Conservation (phyloP, 2,113 vertebrate genomes). For the Rousettus leschenaultii region DNA sequence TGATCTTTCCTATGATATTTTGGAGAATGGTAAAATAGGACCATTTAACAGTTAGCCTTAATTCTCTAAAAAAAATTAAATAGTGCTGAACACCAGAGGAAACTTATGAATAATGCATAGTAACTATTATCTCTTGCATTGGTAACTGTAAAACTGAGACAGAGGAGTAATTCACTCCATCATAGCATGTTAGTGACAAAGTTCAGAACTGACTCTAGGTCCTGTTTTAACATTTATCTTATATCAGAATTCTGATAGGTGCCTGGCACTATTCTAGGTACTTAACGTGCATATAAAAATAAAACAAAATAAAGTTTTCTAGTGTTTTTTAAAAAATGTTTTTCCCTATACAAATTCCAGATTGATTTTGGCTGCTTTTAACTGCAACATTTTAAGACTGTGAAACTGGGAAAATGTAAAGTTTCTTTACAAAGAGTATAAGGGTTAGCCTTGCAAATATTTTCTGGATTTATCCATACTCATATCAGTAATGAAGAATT, state of each 20-base stretch:
- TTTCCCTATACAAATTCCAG: not conserved
- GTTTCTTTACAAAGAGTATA: not conserved
- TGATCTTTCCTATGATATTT: not conserved
- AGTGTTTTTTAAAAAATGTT: not conserved
- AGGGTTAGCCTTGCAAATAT: not conserved
- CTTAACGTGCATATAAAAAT: not conserved
- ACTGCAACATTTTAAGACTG: not conserved
- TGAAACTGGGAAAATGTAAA: not conserved
- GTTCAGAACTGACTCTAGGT: not conserved
- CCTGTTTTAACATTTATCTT: not conserved
- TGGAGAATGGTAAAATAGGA: not conserved
- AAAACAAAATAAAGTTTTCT: not conserved
- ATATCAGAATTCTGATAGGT: not conserved
- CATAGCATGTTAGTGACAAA: not conserved
- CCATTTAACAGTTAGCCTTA: not conserved
- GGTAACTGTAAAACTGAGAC: not conserved
- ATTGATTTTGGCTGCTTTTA: not conserved
- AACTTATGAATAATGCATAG: not conserved
- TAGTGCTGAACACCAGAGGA: not conserved
- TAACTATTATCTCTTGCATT: not conserved
- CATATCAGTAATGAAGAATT: not conserved
- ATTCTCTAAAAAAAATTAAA: not conserved
- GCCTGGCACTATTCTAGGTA: not conserved
- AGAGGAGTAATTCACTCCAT: not conserved
- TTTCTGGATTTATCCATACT: not conserved